phyloP scores from a whole-genome alignment of 2,797 vertebrate genomes.

The Silurus lanzhouensis region DNA sequence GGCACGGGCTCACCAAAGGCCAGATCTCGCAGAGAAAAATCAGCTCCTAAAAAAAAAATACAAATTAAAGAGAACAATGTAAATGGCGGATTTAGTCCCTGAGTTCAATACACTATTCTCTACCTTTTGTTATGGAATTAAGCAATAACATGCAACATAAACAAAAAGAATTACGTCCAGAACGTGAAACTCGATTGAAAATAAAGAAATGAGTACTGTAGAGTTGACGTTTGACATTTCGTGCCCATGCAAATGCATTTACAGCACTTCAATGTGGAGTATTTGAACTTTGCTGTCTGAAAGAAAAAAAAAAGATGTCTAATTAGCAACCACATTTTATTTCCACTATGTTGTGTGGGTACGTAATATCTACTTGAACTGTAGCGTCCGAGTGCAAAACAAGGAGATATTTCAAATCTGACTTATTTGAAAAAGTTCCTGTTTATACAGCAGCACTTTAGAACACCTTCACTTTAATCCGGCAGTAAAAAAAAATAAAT shows the following conservation, averaged over 20 bases:
- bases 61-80: too few species aligned
- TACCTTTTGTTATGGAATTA: neutral
- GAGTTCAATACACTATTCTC: neutral
- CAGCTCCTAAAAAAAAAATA: slow-evolving; percentile 74
- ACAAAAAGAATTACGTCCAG: neutral
- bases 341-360: neutral
- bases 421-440: slow-evolving; percentile 10
- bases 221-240: neutral
- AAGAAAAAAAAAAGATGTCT: neutral
- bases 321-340: slow-evolving; percentile 26
- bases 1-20: slow-evolving; percentile 87
- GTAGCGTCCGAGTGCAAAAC: neutral
- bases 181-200: neutral
- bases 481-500: neutral
- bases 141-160: neutral
- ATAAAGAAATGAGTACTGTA: slow-evolving; percentile 11
- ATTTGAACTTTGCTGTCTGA: slow-evolving; percentile 17
- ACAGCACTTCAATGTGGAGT: neutral
- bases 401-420: slow-evolving; percentile 3
- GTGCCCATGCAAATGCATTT: neutral
- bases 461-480: neutral
- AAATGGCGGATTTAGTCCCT: too few species aligned
- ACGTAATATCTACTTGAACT: slow-evolving; percentile 22
- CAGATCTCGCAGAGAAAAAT: slow-evolving; percentile 90
- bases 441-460: neutral